Conservation (phyloP, 1,140 invertebrate genomes). For the Tenebrio molitor region DNA sequence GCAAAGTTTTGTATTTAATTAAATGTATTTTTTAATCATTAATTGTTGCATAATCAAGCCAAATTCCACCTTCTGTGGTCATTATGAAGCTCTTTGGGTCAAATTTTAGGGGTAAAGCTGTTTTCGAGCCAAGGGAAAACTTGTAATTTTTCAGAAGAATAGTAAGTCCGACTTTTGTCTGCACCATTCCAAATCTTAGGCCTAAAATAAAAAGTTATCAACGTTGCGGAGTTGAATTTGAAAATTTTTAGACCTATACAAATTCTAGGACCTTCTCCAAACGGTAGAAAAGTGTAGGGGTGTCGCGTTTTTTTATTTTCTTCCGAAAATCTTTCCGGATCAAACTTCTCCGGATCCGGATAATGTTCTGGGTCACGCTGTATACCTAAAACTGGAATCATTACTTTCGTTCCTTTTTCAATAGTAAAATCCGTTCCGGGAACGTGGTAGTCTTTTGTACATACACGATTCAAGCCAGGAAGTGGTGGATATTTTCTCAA, state of each 20-base stretch:
- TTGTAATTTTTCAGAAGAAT: slow-evolving; percentile 18
- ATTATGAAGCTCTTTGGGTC: neutral
- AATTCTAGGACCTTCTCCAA: too few relatives aligned
- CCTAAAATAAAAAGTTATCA: neutral
- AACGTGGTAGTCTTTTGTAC: slow-evolving; percentile 67
- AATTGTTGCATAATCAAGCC: slow-evolving; percentile 5
- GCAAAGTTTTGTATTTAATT: too few relatives aligned
- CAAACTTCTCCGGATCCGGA: too few relatives aligned
- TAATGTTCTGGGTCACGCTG: slow-evolving; percentile 71
- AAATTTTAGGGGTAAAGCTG: neutral
- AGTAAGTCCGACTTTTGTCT: neutral
- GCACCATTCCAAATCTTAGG: neutral
- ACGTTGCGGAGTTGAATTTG: neutral
- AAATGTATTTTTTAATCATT: too few relatives aligned
- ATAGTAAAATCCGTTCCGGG: slow-evolving; percentile 42
- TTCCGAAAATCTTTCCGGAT: slow-evolving; percentile 51
- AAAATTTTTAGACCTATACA: neutral
- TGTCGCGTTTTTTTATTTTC: slow-evolving; percentile 57
- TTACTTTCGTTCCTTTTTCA: slow-evolving; percentile 63
- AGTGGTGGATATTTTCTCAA: slow-evolving; percentile 71
- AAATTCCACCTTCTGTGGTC: neutral
- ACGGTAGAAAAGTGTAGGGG: neutral
- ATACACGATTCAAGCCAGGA: slow-evolving; percentile 67
- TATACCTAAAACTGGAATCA: slow-evolving; percentile 68
- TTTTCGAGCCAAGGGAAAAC: neutral